Percentiles rank a stretch among this genome's conserved stretches.
These are phyloP conservation scores for Cordilura impudica DNA, from an alignment of 2,888 invertebrate genomes.

Conservation along the genomic window DNA sequence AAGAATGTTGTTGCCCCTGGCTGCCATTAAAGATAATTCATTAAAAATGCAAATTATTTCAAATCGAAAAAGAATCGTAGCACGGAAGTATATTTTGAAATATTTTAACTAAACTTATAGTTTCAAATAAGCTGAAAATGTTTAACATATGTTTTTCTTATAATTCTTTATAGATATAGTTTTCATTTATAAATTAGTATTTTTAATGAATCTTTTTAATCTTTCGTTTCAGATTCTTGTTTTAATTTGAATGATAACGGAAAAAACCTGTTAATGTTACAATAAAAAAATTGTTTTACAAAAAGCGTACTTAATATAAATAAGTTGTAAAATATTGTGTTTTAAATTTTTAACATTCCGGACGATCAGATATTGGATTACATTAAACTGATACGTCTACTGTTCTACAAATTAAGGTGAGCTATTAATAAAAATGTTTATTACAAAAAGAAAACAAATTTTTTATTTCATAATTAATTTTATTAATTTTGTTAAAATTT, in stretches of 20 bases:
- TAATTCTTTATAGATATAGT: not conserved
- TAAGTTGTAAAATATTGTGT: slow-evolving; percentile 6
- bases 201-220: not conserved
- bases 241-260: slow-evolving; percentile 8
- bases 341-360: slow-evolving; percentile 7
- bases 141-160: not conserved
- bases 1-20: slow-evolving; percentile 18
- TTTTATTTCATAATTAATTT: no score
- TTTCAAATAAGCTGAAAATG: not conserved
- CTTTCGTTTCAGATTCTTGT: slow-evolving; percentile 32
- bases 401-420: slow-evolving; percentile 22
- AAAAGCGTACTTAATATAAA: not conserved
- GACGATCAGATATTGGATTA: slow-evolving; percentile 11
- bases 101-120: not conserved
- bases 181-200: not conserved
- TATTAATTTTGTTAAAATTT: not conserved
- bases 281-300: not conserved
- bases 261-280: not conserved
- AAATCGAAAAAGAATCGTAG: slow-evolving; percentile 27
- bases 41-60: slow-evolving; percentile 56
- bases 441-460: no score
- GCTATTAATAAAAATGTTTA: not conserved
- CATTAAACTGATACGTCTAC: not conserved
- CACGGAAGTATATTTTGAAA: slow-evolving; percentile 30
- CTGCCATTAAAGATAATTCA: slow-evolving; percentile 40